A percentile compares a stretch with the other conserved stretches of the same genome.
phyloP scores from a whole-genome alignment of 1,140 invertebrate species.

The Cydia pomonella region DNA sequence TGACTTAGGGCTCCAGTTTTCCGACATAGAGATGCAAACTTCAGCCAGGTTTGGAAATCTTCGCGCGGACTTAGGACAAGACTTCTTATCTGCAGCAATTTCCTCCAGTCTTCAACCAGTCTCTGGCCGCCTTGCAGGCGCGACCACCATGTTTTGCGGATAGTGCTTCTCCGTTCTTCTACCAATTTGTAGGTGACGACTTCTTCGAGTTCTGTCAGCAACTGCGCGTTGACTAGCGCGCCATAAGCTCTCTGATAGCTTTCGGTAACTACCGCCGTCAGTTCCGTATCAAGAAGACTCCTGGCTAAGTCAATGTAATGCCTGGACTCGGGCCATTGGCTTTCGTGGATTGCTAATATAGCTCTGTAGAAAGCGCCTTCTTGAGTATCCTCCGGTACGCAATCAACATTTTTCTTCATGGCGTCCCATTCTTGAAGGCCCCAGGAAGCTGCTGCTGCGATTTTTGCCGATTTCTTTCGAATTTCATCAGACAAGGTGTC shows the following conservation, averaged over 20 bases:
- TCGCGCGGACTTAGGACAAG: conserved; percentile 95
- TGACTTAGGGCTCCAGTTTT: conserved; percentile 93
- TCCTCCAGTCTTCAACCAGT: conserved; percentile 98
- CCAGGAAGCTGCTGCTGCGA: conserved; percentile 97
- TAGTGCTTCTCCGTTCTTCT: conserved; percentile 90
- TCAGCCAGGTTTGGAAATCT: conserved; percentile 98
- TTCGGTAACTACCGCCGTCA: conserved; percentile 98
- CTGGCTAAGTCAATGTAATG: conserved; percentile 93
- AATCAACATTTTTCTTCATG: conserved; percentile 93
- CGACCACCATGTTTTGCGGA: conserved; percentile 97
- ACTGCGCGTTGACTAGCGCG: conserved; percentile 98
- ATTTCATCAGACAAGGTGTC: conserved; percentile 84
- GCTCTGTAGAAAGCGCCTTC: conserved; percentile 98
- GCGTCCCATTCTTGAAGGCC: conserved; percentile 95
- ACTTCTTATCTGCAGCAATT: conserved; percentile 96
- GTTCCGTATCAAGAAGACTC: conserved; percentile 96
- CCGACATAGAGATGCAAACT: conserved; percentile 98
- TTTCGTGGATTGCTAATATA: conserved; percentile 94
- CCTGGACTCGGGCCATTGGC: conserved; percentile 88
- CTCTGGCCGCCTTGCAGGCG: conserved; percentile 96
- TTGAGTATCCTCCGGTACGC: conserved; percentile 92
- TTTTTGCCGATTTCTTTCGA: conserved; percentile 91
- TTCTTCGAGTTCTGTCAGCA: conserved; percentile 98
- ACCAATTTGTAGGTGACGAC: conserved; percentile 98
- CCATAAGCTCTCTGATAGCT: conserved; percentile 98